phyloP scores from a whole-genome alignment of 35 echinoderm and acorn worm genomes.

The Apostichopus parvimensis region DNA sequence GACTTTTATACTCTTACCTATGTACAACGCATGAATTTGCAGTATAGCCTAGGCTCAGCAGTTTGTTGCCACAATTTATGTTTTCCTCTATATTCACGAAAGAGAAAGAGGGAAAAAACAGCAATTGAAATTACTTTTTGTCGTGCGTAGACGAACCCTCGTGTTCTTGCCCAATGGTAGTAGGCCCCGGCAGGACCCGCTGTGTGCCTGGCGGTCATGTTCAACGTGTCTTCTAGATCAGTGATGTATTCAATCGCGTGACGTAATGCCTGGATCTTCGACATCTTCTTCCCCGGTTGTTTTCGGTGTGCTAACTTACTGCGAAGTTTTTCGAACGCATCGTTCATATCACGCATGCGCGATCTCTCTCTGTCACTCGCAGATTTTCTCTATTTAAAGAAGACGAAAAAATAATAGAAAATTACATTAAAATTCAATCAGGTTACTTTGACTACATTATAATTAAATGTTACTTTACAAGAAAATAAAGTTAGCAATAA shows the following conservation, averaged over 20 bases:
- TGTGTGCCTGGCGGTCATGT: conserved; percentile 77
- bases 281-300: conserved; percentile 98
- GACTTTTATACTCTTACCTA: too few relatives aligned
- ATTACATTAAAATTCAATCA: too few relatives aligned
- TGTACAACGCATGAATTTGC: too few relatives aligned
- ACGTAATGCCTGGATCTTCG: conserved; percentile 92
- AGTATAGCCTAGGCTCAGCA: too few relatives aligned
- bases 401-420: background rate
- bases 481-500: too few relatives aligned
- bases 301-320: conserved; percentile 85
- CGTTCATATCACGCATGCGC: conserved; percentile 99
- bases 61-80: too few relatives aligned
- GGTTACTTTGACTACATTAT: too few relatives aligned
- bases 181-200: conserved; percentile 76
- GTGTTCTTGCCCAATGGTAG: conserved; percentile 96
- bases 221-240: conserved; percentile 91
- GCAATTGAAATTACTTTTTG: too few relatives aligned
- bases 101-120: too few relatives aligned
- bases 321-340: conserved; percentile 90
- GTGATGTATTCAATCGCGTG: conserved; percentile 95
- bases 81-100: too few relatives aligned
- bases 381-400: conserved; percentile 65
- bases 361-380: conserved; percentile 93
- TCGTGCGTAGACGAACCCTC: conserved; percentile 79
- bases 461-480: too few relatives aligned